Evolutionary conservation across 2,113 vertebrate genomes (phyloP).

Genomic region (Cathartes aura): DNA sequence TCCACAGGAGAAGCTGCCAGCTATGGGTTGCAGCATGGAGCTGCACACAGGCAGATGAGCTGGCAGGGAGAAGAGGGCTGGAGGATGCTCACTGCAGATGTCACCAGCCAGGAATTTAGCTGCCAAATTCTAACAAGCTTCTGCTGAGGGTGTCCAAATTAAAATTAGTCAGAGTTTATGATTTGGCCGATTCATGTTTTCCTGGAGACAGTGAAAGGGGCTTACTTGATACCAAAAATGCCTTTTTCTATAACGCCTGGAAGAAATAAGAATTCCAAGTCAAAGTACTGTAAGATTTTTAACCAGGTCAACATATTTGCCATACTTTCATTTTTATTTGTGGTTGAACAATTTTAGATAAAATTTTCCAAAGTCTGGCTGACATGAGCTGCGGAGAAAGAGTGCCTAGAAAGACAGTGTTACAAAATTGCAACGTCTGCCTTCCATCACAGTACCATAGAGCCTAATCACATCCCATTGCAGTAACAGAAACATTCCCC

Average conservation of each 20-base stretch:
- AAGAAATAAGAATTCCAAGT: neutral
- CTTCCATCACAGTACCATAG: neutral
- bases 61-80: neutral
- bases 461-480: neutral
- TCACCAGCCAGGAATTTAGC: neutral
- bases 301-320: neutral
- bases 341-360: neutral
- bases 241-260: neutral
- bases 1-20: neutral
- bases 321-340: neutral
- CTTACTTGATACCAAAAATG: neutral
- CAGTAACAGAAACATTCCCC: neutral
- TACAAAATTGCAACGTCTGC: neutral
- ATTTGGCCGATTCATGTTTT: neutral
- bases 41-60: neutral
- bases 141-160: neutral
- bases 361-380: neutral
- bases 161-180: neutral
- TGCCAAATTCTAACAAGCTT: conserved; percentile 10
- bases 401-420: neutral
- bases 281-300: neutral
- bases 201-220: neutral
- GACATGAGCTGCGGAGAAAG: neutral
- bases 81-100: neutral
- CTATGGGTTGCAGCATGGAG: neutral